These are phyloP conservation scores for Paraplagusia blochii DNA, from an alignment of 2,113 vertebrate genomes.

Conservation along the genomic window DNA sequence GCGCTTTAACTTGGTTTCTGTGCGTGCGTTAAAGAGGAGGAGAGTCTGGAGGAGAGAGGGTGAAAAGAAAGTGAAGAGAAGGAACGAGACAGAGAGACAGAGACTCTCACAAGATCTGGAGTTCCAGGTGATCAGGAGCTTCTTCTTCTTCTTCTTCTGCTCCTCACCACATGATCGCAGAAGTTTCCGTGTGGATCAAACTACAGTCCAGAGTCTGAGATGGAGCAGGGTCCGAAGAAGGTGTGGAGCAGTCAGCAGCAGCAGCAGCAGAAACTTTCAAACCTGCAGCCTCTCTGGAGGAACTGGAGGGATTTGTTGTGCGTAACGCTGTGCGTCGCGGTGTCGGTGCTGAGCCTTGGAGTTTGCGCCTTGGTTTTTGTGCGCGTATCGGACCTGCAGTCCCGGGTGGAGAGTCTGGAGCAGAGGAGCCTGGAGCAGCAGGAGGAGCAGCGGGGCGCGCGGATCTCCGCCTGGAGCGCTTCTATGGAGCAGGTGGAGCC, in stretches of 20 bases:
- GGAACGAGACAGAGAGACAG: not conserved
- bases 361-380: conserved; percentile 65
- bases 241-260: conserved; percentile 33
- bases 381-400: conserved; percentile 69
- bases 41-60: not conserved
- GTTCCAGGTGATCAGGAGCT: too few relatives aligned
- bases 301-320: conserved; percentile 49
- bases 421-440: conserved; percentile 8
- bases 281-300: conserved; percentile 39
- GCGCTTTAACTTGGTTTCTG: conserved; percentile 3
- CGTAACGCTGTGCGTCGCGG: conserved; percentile 42
- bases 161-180: conserved; percentile 21
- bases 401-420: conserved; percentile 70
- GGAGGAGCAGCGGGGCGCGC: conserved; percentile 54
- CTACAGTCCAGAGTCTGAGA: conserved; percentile 26
- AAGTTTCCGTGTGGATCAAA: conserved; percentile 33
- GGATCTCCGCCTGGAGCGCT: conserved; percentile 64
- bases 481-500: conserved; percentile 78
- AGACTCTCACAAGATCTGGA: not conserved
- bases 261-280: conserved; percentile 45
- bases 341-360: conserved; percentile 66
- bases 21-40: conserved; percentile 5
- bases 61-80: conserved; percentile 13
- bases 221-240: conserved; percentile 62
- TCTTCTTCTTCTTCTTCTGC: not conserved